Evolutionary conservation across 2,797 vertebrate species (phyloP), one percentile per base, ranked within the genome.

Genomic region (Pangasius djambal): DNA sequence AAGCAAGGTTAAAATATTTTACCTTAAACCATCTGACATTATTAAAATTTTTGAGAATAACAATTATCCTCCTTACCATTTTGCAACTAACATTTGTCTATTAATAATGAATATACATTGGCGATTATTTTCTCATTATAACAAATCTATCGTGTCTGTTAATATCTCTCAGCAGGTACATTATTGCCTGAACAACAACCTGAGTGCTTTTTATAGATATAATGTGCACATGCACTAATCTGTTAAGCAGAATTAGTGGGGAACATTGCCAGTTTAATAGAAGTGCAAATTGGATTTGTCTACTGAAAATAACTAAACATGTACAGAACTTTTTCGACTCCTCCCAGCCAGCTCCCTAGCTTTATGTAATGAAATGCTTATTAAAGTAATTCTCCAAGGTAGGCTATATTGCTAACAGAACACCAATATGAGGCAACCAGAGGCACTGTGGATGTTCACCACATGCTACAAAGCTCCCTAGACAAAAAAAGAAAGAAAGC

Each of bases 231-330:
- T 78, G 31, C 28, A 65, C 13, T 78, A 34, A 86, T 63, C 40
- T 48, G n/a, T 22, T 52, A 59, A 2, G 31, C 72, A 59, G 34
- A 44, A 12, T 25, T 50, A 28, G 52, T 74, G n/a, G 10, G 44
- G 44, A 65, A 52, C 6, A 34, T 20, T 55, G 28, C 12, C 28
- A 87, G 12, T 78, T 79, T 22, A 87, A 65, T 31, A 93, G 94
- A 95, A 93, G 92, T 91, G 86, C 86, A 89, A 89, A 79, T 90
- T 92, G 91, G 93, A 95, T 95, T 95, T 94, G 94, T 96, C 93
- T 94, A 91, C 85, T 81, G 88, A 94, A 94, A 95, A 92, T 94
- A 94, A 92, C 92, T 93, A 93, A 93, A 94, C 93, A 95, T 88
- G 89, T 59, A 70, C 90, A 92, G 90, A 94, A 92, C 77, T 37